Base-by-base conservation (phyloP, 2,797 vertebrate genomes). In the Amblyopsis hoosieri region DNA sequence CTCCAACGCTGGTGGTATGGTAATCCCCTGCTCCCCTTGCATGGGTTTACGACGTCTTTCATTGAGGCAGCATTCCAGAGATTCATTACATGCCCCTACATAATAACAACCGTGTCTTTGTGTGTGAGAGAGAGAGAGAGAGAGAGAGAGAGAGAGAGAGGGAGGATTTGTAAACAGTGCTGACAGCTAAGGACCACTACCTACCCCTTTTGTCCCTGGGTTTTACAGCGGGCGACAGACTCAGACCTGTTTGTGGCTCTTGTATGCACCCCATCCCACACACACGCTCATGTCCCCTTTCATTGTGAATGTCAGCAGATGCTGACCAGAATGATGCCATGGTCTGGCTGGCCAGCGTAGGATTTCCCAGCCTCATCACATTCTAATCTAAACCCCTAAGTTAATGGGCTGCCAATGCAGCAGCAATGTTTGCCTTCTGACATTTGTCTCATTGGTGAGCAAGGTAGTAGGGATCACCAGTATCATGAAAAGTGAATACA, bases 281-380 rank as follows among this genome's bases (percentile, higher is more conserved):
- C 23, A 23, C 23, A 23, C 3, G 23, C 23, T 23, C 23, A 23
- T 23, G 23, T 80, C 65, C 51, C 79, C 90, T 87, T 92, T 87
- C 89, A 82, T 91, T 90, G 89, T 90, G 89, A 89, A 71, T 66
- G 49, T 78, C 75, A 85, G 94, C 94, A 94, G 91, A 85, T 89
- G 78, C 87, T 87, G 92, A 90, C 89, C 85, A 90, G 89, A 82
- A 87, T 83, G 88, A 88, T 82, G 23, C 23, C 23, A 82, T 81
- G 78, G 68, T 54, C 2, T 67, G 79, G 71, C 62, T 68, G 71
- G 64, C 84, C 77, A 87, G 75, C 73, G 72, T 53, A 80, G 88
- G 72, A 88, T 89, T 89, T 87, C 93, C 82, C 85, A 79, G 84
- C 79, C 92, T 95, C 95, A 95, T 95, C 94, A 93, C 63, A 93